These are phyloP conservation scores for Alloscopus bannaensis DNA, from an alignment of 2,888 invertebrate species.

Conservation along the genomic window DNA sequence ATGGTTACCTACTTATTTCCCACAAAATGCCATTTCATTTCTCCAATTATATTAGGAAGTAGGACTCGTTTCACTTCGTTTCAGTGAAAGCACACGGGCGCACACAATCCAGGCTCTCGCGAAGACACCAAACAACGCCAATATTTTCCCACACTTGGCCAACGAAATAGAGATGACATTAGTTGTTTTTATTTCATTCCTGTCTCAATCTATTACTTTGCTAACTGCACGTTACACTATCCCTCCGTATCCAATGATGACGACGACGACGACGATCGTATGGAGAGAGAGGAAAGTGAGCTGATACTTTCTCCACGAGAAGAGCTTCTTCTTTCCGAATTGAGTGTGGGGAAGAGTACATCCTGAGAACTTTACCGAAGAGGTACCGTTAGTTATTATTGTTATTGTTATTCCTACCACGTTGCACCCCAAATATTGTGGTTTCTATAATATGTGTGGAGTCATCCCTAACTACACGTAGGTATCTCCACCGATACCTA, in stretches of 20 bases:
- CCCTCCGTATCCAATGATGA: not conserved
- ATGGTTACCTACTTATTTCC: not conserved
- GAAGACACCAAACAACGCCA: conserved; percentile 10
- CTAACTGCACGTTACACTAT: conserved; percentile 22
- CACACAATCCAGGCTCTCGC: no score
- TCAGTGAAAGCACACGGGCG: not conserved
- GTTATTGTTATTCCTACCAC: conserved; percentile 40
- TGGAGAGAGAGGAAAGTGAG: conserved; percentile 1
- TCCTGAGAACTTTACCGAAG: not conserved
- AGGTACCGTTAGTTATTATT: not conserved
- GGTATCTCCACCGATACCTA: not conserved
- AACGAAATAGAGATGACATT: not conserved
- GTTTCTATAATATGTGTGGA: no score
- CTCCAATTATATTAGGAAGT: not conserved
- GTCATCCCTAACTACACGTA: no score
- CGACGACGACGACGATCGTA: not conserved
- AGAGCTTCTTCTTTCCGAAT: conserved; percentile 19
- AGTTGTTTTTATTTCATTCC: conserved; percentile 37
- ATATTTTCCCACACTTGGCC: conserved; percentile 12
- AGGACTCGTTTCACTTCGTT: conserved; percentile 10
- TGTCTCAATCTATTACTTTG: conserved; percentile 41
- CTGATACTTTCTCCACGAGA: no score
- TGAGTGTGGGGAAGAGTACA: conserved; percentile 2
- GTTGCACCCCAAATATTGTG: conserved; percentile 26
- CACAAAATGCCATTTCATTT: not conserved